phyloP scores from a whole-genome alignment of 2,888 invertebrate genomes.

The Drosophila siamana region DNA sequence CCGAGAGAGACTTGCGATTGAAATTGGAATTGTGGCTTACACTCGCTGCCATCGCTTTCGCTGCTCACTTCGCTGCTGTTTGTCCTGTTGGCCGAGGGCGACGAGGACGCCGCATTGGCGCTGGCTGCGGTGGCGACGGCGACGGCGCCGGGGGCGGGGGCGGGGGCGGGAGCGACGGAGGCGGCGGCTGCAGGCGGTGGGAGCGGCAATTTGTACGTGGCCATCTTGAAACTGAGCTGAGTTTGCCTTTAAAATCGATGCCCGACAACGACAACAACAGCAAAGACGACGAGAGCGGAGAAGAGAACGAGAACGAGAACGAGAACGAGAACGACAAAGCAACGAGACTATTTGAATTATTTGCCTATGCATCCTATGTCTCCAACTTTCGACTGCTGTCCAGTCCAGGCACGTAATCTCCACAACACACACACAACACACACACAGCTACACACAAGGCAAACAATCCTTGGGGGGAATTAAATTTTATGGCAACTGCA shows the following conservation, averaged over 20 bases:
- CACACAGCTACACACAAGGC: background rate
- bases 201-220: conserved; percentile 14
- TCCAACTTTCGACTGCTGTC: conserved; percentile 6
- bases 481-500: conserved; percentile 78
- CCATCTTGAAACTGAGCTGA: conserved; percentile 21
- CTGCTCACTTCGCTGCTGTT: conserved; percentile 33
- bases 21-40: conserved; percentile 5
- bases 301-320: background rate
- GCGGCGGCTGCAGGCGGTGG: too few species aligned
- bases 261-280: conserved; percentile 5
- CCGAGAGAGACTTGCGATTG: background rate
- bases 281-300: background rate
- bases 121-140: too few species aligned
- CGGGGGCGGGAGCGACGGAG: too few species aligned
- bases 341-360: conserved; percentile 29
- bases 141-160: background rate
- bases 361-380: conserved; percentile 37
- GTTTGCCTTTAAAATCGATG: background rate
- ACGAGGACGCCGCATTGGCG: background rate
- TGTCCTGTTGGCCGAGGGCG: background rate
- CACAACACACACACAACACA: conserved; percentile 3
- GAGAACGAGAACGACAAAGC: background rate
- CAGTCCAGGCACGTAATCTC: conserved; percentile 42
- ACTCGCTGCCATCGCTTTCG: conserved; percentile 34
- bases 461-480: conserved; percentile 45